Percentiles rank a stretch among this genome's conserved stretches.
Conservation (phyloP, 2,888 invertebrate species). For the Tortricodes alternella region DNA sequence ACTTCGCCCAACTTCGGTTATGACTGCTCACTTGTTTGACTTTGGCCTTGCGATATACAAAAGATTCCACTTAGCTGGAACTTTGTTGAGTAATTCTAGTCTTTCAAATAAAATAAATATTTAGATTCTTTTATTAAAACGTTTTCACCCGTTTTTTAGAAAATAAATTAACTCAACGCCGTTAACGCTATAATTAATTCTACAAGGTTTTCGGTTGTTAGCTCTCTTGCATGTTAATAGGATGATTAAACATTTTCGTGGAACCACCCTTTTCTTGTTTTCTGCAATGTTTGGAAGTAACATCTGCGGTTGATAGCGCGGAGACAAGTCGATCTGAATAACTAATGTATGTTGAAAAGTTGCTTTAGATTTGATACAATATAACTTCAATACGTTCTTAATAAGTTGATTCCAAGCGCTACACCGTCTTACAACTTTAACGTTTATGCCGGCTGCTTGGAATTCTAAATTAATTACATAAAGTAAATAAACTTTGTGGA, state of each 20-base stretch:
- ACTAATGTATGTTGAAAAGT: slow-evolving; percentile 1
- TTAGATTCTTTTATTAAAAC: neutral
- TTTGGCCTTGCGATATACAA: slow-evolving; percentile 16
- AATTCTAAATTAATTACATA: no score
- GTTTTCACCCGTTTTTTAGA: neutral
- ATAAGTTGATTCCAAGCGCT: no score
- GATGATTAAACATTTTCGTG: slow-evolving; percentile 1
- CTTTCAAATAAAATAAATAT: neutral
- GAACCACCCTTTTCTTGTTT: neutral
- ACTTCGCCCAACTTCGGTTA: slow-evolving; percentile 17
- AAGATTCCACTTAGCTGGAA: slow-evolving; percentile 2
- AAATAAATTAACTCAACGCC: neutral
- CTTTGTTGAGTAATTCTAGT: neutral
- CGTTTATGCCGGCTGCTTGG: no score
- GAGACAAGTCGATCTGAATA: slow-evolving; percentile 12
- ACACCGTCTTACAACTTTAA: no score
- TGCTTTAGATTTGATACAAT: neutral
- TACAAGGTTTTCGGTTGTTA: neutral
- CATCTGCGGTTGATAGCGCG: slow-evolving; percentile 17
- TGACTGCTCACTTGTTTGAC: slow-evolving; percentile 25
- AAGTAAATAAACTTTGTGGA: no score
- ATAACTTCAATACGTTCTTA: no score
- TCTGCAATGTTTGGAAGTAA: neutral
- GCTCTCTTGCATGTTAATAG: neutral
- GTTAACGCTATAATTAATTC: neutral